Evolutionary conservation across 2,888 invertebrate species (phyloP).

Genomic region (Drosophila imparisetae): DNA sequence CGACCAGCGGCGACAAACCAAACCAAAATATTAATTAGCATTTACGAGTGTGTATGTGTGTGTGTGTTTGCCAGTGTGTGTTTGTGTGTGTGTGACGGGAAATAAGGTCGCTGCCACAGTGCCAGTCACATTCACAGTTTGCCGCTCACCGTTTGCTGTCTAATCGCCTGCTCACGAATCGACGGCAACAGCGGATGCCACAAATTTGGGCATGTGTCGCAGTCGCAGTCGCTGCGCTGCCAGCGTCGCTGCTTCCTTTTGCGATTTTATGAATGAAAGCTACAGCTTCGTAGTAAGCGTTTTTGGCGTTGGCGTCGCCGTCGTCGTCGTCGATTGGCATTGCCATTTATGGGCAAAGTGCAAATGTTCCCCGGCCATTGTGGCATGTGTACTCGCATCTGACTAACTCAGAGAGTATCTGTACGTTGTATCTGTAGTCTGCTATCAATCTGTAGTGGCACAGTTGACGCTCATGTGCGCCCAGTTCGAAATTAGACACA

Average conservation of each 20-base stretch:
- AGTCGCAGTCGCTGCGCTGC: slow-evolving; percentile 36
- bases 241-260: slow-evolving; percentile 70
- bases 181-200: slow-evolving; percentile 74
- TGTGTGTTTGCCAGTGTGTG: slow-evolving; percentile 5
- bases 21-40: slow-evolving; percentile 79
- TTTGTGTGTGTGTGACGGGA: slow-evolving; percentile 21
- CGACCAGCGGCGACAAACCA: slow-evolving; percentile 62
- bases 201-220: slow-evolving; percentile 77
- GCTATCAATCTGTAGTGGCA: slow-evolving; percentile 33
- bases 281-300: slow-evolving; percentile 59
- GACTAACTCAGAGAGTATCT: slow-evolving; percentile 21
- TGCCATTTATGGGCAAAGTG: slow-evolving; percentile 76
- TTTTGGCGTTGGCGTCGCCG: slow-evolving; percentile 54
- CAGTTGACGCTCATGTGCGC: slow-evolving; percentile 47
- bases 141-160: slow-evolving; percentile 35
- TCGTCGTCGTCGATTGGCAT: slow-evolving; percentile 56
- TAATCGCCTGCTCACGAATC: slow-evolving; percentile 76
- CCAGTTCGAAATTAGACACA: slow-evolving; percentile 32
- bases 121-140: slow-evolving; percentile 16
- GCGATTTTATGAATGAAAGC: slow-evolving; percentile 79
- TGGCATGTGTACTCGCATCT: slow-evolving; percentile 43
- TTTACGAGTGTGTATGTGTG: slow-evolving; percentile 44
- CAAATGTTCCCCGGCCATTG: slow-evolving; percentile 65
- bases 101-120: slow-evolving; percentile 45
- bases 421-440: slow-evolving; percentile 23